Conservation (phyloP, 2,797 vertebrate genomes). For the Arremon brunneinucha region DNA sequence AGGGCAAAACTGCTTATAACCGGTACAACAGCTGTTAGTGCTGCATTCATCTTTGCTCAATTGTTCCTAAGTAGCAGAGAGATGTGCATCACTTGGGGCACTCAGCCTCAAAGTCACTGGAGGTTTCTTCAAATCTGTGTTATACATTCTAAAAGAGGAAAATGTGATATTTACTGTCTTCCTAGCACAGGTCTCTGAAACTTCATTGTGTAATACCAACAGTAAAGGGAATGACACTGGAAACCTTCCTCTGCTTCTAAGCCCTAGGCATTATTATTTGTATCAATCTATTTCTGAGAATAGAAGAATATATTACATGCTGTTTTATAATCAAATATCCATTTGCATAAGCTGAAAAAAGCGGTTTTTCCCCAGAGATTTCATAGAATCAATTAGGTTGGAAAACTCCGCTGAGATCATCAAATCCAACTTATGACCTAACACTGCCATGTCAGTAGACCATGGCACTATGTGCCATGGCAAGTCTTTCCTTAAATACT, state of each 20-base stretch:
- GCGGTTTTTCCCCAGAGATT: background rate
- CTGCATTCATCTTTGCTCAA: background rate
- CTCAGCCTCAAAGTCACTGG: background rate
- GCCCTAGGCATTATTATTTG: background rate
- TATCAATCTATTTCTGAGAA: background rate
- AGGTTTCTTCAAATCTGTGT: background rate
- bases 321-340: background rate
- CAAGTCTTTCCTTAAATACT: background rate
- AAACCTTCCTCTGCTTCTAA: background rate
- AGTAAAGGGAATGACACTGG: background rate
- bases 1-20: background rate
- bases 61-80: background rate
- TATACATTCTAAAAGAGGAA: background rate
- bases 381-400: background rate
- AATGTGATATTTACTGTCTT: background rate
- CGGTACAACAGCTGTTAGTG: background rate
- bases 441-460: no score
- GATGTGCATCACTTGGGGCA: background rate
- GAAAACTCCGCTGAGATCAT: background rate
- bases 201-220: background rate
- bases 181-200: background rate
- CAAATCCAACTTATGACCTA: background rate
- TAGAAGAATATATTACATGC: background rate
- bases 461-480: fast-evolving
- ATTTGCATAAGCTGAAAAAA: background rate